phyloP scores from a whole-genome alignment of 2,888 invertebrate genomes.

The Chrysodeixis includens region DNA sequence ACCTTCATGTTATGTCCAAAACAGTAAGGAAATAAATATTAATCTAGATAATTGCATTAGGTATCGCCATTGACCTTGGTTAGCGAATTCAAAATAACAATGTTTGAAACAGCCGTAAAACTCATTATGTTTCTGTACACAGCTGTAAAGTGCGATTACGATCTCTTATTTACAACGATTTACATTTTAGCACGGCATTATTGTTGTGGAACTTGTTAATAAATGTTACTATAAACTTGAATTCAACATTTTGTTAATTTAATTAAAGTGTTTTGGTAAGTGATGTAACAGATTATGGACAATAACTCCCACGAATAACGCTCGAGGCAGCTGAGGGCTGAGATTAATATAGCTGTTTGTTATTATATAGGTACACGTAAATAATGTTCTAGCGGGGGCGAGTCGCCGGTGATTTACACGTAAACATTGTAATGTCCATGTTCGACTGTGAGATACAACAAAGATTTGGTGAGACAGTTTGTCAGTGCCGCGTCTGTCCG shows the following conservation, averaged over 20 bases:
- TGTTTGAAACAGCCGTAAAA: constrained; percentile 73
- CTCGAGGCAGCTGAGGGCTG: background rate
- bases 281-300: constrained; percentile 61
- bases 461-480: constrained; percentile 41
- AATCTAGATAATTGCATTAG: constrained; percentile 52
- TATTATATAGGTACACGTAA: constrained; percentile 21
- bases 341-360: constrained; percentile 36
- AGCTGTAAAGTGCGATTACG: constrained; percentile 71
- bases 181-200: constrained; percentile 69
- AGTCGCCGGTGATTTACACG: constrained; percentile 22
- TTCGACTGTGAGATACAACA: constrained; percentile 43
- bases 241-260: constrained; percentile 67
- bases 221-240: constrained; percentile 62
- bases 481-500: constrained; percentile 33
- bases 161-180: constrained; percentile 70
- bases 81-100: constrained; percentile 66
- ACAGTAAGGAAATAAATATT: constrained; percentile 26
- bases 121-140: constrained; percentile 65
- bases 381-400: constrained; percentile 45
- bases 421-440: constrained; percentile 46
- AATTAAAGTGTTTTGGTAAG: constrained; percentile 59
- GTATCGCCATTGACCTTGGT: constrained; percentile 64
- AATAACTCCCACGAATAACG: constrained; percentile 47
- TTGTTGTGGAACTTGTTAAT: constrained; percentile 63
- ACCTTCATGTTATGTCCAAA: background rate